Base-by-base conservation (phyloP, 2,888 invertebrate species). In the Himalopsyche japonica region DNA sequence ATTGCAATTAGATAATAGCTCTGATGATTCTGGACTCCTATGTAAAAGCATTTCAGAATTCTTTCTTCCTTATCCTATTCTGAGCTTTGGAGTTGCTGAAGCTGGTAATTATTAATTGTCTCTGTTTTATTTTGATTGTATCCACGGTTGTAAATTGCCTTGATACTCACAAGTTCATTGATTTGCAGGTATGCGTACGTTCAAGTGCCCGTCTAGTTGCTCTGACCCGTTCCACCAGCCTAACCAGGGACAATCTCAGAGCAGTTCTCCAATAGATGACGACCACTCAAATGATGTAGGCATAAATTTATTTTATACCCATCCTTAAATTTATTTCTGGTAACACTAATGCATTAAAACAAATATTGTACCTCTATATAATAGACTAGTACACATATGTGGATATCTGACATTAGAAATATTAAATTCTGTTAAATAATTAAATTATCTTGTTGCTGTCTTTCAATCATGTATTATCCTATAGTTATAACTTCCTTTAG, bases 31-130 rank as follows among this genome's bases (percentile, higher is more conserved):
- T 0, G 88, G 92, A 48, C 96, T 96, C 0, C 94, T 94, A 88
- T 94, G 96, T 83, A 94, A 93, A 87, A 95, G 94, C 85, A 93
- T 98, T 83, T 95, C 98, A 0, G 98, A 98, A 91, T 98, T 98
- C 89, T 93, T 96, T 79, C 90, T 98, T 79, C 97, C 97, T 0
- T 96, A 96, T 88, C 96, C 98, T 0, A 96, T 98, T 88, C 91
- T 99, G 78, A 97, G 98, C 89, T 97, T 98, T 89, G 96, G 97
- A 84, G 96, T 98, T 87, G 94, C 96, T 2, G 96, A 97, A 88
- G 97, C 98, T 0, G 94, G 94, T 90, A 89, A 87, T 89, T 79
- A 78, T 77, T 64, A 2, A 18, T 20, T 49, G 4, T 30, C 20
- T 80, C 0, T 70, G 5, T 43, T 76, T 30, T 34, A 76, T 37